Percentiles rank a stretch among this genome's conserved stretches.
Evolutionary conservation across 2,888 invertebrate genomes (phyloP).

Genomic region (Morpho helenor): DNA sequence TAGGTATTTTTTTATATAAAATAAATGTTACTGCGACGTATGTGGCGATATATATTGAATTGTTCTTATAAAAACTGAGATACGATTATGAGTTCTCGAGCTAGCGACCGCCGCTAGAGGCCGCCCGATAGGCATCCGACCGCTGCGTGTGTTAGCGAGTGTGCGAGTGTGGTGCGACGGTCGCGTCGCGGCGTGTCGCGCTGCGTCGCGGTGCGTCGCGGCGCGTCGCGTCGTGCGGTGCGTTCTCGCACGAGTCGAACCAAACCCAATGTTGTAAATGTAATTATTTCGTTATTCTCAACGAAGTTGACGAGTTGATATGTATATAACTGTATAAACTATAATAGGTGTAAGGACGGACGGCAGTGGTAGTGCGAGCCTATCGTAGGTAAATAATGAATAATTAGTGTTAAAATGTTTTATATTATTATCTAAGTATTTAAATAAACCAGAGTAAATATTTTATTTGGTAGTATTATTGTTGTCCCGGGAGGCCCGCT

Average conservation of each 20-base stretch:
- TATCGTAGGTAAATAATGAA: constrained; percentile 56
- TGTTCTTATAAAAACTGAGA: constrained; percentile 72
- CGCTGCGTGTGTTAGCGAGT: constrained; percentile 3
- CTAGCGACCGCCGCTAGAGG: background rate
- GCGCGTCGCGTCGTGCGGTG: constrained; percentile 11
- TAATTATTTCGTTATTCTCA: constrained; percentile 42
- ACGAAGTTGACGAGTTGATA: constrained; percentile 42
- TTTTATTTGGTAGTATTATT: constrained; percentile 66
- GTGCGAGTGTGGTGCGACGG: constrained; percentile 11
- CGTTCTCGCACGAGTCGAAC: constrained; percentile 34
- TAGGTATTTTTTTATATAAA: constrained; percentile 77
- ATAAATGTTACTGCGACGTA: constrained; percentile 74
- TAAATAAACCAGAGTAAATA: constrained; percentile 73
- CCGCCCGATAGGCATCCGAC: background rate
- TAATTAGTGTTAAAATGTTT: constrained; percentile 67
- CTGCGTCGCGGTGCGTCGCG: constrained; percentile 12
- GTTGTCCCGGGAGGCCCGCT: constrained; percentile 46
- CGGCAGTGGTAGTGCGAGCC: constrained; percentile 43
- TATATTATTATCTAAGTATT: constrained; percentile 71
- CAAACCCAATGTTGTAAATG: constrained; percentile 38
- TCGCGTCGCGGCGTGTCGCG: constrained; percentile 11
- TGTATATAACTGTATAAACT: constrained; percentile 43
- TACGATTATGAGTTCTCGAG: constrained; percentile 29
- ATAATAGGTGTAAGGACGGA: constrained; percentile 34
- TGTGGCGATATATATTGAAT: constrained; percentile 61